Percentiles rank a stretch among this genome's conserved stretches.
Evolutionary conservation across 2,113 vertebrate genomes (phyloP).

Genomic region (Bambusicola thoracicus): DNA sequence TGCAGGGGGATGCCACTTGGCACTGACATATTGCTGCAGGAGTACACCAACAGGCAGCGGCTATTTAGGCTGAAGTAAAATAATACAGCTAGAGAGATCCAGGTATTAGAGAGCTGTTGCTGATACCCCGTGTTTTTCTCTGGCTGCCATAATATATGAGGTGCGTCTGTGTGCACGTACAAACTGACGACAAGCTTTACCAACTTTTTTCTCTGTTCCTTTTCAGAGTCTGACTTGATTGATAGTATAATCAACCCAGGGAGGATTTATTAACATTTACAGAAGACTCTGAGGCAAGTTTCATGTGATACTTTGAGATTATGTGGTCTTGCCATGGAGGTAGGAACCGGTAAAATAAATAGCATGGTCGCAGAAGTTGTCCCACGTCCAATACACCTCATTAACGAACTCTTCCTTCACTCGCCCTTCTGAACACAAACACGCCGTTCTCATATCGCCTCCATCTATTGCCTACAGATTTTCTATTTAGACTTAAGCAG

Average conservation of each 20-base stretch:
- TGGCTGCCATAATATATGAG: slow-evolving; percentile 30
- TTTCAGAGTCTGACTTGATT: slow-evolving; percentile 43
- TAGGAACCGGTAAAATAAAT: slow-evolving; percentile 61
- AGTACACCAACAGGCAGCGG: slow-evolving; percentile 41
- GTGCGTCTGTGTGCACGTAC: background rate
- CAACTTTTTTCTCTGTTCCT: slow-evolving; percentile 51
- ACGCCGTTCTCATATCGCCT: slow-evolving; percentile 6
- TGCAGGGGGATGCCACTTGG: slow-evolving; percentile 45
- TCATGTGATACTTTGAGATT: slow-evolving; percentile 67
- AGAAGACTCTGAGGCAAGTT: slow-evolving; percentile 58
- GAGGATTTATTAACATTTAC: slow-evolving; percentile 64
- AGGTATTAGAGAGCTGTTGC: slow-evolving; percentile 21
- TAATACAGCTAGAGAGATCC: slow-evolving; percentile 15
- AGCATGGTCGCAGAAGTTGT: slow-evolving; percentile 39
- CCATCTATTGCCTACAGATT: slow-evolving; percentile 54
- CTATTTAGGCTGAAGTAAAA: slow-evolving; percentile 43
- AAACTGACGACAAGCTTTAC: slow-evolving; percentile 53
- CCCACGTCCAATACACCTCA: slow-evolving; percentile 54
- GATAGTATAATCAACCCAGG: slow-evolving; percentile 15
- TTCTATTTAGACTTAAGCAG: slow-evolving; percentile 47
- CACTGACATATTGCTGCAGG: slow-evolving; percentile 58
- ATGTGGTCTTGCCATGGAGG: slow-evolving; percentile 54
- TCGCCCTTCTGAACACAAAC: slow-evolving; percentile 53
- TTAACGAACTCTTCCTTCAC: slow-evolving; percentile 56
- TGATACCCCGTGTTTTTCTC: background rate